phyloP scores from a whole-genome alignment of 2,888 invertebrate genomes.

The Polydrusus pterygomalis region DNA sequence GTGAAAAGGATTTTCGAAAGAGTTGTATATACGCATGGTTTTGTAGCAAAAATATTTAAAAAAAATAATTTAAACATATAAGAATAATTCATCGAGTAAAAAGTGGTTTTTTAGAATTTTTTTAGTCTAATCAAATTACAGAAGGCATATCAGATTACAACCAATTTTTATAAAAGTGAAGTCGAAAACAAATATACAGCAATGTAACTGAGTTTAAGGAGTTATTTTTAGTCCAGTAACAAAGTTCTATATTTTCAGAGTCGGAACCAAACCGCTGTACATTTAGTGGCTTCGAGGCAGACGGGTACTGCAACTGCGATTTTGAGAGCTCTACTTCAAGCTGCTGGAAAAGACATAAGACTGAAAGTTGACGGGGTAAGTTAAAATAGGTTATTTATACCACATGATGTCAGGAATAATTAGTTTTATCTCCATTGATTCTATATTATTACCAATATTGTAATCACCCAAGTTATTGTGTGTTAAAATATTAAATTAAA shows the following conservation, averaged over 20 bases:
- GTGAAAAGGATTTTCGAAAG: not conserved
- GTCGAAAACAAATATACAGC: too few relatives aligned
- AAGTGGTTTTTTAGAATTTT: too few relatives aligned
- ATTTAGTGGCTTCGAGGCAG: slow-evolving; percentile 94
- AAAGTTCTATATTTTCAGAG: slow-evolving; percentile 77
- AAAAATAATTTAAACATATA: not conserved
- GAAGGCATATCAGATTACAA: not conserved
- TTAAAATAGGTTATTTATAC: slow-evolving; percentile 56
- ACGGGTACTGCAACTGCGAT: slow-evolving; percentile 95
- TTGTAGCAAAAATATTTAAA: not conserved
- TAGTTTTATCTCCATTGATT: too few relatives aligned
- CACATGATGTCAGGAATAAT: too few relatives aligned
- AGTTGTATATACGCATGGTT: too few relatives aligned
- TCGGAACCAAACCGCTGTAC: slow-evolving; percentile 94
- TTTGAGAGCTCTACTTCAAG: slow-evolving; percentile 88
- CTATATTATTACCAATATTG: too few relatives aligned
- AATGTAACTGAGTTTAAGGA: too few relatives aligned
- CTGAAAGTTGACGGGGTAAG: slow-evolving; percentile 92
- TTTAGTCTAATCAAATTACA: too few relatives aligned
- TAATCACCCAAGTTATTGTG: too few relatives aligned
- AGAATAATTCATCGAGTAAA: too few relatives aligned
- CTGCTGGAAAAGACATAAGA: slow-evolving; percentile 93
- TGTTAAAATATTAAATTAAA: too few relatives aligned
- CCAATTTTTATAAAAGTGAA: not conserved
- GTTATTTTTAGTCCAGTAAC: too few relatives aligned